These are phyloP conservation scores for Sebastes fasciatus DNA, from an alignment of 2,113 vertebrate species.

Conservation along the genomic window DNA sequence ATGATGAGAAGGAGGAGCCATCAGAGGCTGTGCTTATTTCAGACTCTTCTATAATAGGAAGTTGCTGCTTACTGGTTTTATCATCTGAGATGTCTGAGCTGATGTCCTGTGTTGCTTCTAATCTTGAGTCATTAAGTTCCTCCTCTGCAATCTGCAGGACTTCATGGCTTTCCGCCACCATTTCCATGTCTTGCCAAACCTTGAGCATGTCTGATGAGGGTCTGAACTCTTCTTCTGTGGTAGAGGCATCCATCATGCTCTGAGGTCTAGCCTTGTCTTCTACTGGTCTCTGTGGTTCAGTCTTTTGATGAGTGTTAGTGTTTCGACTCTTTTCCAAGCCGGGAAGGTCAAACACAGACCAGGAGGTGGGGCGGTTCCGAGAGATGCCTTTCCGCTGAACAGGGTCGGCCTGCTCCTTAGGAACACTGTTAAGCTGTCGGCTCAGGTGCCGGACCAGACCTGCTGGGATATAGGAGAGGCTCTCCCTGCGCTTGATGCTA, in stretches of 20 bases:
- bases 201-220: slow-evolving; percentile 84
- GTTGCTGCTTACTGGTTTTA: slow-evolving; percentile 71
- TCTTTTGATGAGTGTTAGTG: slow-evolving; percentile 20
- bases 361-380: slow-evolving; percentile 79
- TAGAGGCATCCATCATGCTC: slow-evolving; percentile 32
- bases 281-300: slow-evolving; percentile 35
- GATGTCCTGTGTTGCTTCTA: slow-evolving; percentile 32
- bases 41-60: slow-evolving; percentile 85
- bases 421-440: slow-evolving; percentile 86
- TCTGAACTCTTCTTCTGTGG: slow-evolving; percentile 84
- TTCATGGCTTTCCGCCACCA: slow-evolving; percentile 58
- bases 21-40: slow-evolving; percentile 80
- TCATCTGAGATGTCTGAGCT: slow-evolving; percentile 35
- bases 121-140: neutral
- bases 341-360: slow-evolving; percentile 85
- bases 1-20: slow-evolving; percentile 58
- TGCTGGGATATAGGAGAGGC: slow-evolving; percentile 94
- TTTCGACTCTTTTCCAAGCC: slow-evolving; percentile 66
- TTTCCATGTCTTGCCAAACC: slow-evolving; percentile 88
- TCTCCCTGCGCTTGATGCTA: slow-evolving; percentile 92
- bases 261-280: slow-evolving; percentile 25
- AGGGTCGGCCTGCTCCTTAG: slow-evolving; percentile 66
- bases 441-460: slow-evolving; percentile 93
- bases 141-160: slow-evolving; percentile 23
- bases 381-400: slow-evolving; percentile 59